These are phyloP conservation scores for Kryptopterus vitreolus DNA, from an alignment of 2,797 vertebrate genomes.

Conservation along the genomic window DNA sequence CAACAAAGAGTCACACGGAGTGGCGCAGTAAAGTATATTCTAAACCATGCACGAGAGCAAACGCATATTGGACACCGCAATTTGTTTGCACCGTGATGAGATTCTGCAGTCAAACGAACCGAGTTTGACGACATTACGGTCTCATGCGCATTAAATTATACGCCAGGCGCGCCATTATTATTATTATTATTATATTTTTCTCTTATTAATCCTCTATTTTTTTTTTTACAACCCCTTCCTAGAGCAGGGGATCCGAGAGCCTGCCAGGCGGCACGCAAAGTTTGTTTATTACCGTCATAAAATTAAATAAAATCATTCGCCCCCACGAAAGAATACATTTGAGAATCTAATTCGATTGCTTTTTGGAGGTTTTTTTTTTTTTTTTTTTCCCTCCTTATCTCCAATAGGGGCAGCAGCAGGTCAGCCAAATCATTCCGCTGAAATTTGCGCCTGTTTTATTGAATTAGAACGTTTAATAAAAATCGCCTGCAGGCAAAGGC, in stretches of 20 bases:
- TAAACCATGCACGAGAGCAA: conserved; percentile 18
- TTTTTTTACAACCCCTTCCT: conserved; percentile 23
- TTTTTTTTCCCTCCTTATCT: conserved; percentile 18
- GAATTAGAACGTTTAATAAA: conserved; percentile 25
- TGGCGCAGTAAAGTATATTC: conserved; percentile 11
- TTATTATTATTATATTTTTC: neutral
- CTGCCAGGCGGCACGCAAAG: conserved; percentile 19
- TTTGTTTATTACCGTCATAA: conserved; percentile 54
- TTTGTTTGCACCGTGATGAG: conserved; percentile 33
- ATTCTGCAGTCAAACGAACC: conserved; percentile 29
- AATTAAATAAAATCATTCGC: conserved; percentile 49
- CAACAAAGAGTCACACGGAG: neutral
- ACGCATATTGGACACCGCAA: conserved; percentile 8
- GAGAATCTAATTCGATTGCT: conserved; percentile 40
- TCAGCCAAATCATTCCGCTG: conserved; percentile 29
- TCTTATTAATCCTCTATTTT: conserved; percentile 1
- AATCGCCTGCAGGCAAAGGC: conserved; percentile 21
- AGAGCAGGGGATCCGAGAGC: neutral
- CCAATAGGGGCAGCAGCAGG: conserved; percentile 36
- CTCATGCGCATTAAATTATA: conserved; percentile 31
- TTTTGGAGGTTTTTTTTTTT: no score
- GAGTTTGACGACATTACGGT: conserved; percentile 8
- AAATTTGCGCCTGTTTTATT: conserved; percentile 36
- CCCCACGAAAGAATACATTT: conserved; percentile 28
- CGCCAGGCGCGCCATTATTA: no score